A percentile compares a stretch with the other conserved stretches of the same genome.
Conservation (phyloP, 1,140 invertebrate genomes). For the Macrotrachela quadricornifera region DNA sequence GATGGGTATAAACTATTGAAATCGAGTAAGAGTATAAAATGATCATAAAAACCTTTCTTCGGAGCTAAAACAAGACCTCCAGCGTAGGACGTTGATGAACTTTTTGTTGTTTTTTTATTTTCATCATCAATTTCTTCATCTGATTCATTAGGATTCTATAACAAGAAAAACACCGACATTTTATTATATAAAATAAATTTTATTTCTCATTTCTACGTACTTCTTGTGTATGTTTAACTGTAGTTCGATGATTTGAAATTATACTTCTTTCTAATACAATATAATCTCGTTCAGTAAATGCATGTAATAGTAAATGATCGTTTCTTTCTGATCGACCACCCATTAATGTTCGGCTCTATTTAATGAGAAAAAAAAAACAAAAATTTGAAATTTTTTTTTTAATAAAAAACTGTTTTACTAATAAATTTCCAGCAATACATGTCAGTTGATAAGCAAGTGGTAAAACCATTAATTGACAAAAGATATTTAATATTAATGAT, state of each 20-base stretch:
- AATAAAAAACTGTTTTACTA: slow-evolving; percentile 24
- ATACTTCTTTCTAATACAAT: slow-evolving; percentile 69
- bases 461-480: slow-evolving; percentile 25
- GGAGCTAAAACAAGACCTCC: slow-evolving; percentile 90
- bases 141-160: slow-evolving; percentile 10
- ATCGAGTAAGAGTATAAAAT: slow-evolving; percentile 78
- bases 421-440: slow-evolving; percentile 57
- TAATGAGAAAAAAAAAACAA: slow-evolving; percentile 28
- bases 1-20: slow-evolving; percentile 98
- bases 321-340: slow-evolving; percentile 84
- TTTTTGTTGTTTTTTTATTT: neutral
- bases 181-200: neutral
- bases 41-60: slow-evolving; percentile 85
- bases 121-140: slow-evolving; percentile 15
- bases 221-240: too few species aligned
- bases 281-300: slow-evolving; percentile 69
- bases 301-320: slow-evolving; percentile 78
- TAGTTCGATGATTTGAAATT: neutral
- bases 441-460: slow-evolving; percentile 87
- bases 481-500: too few species aligned
- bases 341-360: slow-evolving; percentile 55
- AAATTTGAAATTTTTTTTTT: neutral
- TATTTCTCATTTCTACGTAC: too few species aligned
- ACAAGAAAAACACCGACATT: neutral
- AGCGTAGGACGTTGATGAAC: slow-evolving; percentile 36